Conservation (phyloP, 2,113 vertebrate species). For the Barnardius zonarius region DNA sequence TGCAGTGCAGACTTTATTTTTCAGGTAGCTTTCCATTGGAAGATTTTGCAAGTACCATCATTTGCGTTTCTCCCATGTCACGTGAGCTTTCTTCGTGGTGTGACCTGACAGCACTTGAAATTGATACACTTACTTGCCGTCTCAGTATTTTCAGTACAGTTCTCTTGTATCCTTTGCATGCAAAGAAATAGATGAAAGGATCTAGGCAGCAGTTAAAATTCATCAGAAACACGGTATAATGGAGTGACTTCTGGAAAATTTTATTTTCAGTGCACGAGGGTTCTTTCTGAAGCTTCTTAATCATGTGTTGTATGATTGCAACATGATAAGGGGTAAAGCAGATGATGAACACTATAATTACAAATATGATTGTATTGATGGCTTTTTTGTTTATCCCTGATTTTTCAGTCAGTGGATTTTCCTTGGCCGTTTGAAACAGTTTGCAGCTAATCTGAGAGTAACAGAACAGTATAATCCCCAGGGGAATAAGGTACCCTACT, state of each 20-base stretch:
- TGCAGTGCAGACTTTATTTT: background rate
- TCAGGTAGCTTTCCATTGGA: constrained; percentile 66
- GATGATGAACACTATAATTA: constrained; percentile 90
- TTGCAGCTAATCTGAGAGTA: constrained; percentile 90
- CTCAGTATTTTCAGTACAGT: constrained; percentile 88
- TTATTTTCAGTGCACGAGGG: constrained; percentile 77
- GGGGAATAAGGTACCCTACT: constrained; percentile 84
- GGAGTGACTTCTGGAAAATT: constrained; percentile 90
- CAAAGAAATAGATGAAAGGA: constrained; percentile 97
- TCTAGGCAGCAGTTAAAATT: constrained; percentile 95
- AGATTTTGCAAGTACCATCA: constrained; percentile 67
- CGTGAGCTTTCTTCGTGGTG: constrained; percentile 87
- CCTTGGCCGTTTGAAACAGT: constrained; percentile 83
- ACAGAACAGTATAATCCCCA: constrained; percentile 85
- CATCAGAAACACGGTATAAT: constrained; percentile 92
- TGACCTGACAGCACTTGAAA: constrained; percentile 86
- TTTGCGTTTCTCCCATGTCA: constrained; percentile 69
- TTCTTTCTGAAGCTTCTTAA: constrained; percentile 81
- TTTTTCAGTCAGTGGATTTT: constrained; percentile 87
- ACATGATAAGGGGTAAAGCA: constrained; percentile 95
- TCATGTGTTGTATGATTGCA: constrained; percentile 91
- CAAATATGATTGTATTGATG: constrained; percentile 90
- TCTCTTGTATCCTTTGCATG: constrained; percentile 96
- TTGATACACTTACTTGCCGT: constrained; percentile 84
- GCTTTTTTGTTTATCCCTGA: constrained; percentile 92